Evolutionary conservation across 2,797 vertebrate genomes (phyloP).

Genomic region (Botia kubotai): DNA sequence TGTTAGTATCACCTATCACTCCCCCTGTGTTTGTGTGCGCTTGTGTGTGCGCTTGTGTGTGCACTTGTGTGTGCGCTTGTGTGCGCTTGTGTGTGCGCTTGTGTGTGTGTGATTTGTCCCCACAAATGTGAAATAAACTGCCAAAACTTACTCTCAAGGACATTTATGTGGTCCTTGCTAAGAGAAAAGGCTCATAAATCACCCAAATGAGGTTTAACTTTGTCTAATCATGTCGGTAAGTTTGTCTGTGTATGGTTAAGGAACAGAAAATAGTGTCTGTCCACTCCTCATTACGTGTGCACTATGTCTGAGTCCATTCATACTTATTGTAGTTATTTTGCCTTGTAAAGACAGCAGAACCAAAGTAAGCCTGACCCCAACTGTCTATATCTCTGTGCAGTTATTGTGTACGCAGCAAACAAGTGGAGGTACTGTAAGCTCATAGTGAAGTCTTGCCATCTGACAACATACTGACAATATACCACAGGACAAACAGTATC

Average conservation of each 20-base stretch:
- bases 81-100: too few relatives aligned
- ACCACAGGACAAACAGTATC: neutral
- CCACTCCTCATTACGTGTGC: slow-evolving; percentile 2
- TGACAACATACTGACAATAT: neutral
- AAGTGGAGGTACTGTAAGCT: neutral
- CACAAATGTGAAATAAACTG: too few relatives aligned
- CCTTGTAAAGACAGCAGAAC: slow-evolving; percentile 47
- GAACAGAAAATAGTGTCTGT: neutral
- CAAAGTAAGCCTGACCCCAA: slow-evolving; percentile 49
- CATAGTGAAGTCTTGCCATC: neutral
- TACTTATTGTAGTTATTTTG: slow-evolving; percentile 19
- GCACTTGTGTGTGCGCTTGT: too few relatives aligned
- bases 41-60: too few relatives aligned
- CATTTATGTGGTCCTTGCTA: too few relatives aligned
- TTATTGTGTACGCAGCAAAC: slow-evolving; percentile 53
- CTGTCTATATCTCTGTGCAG: slow-evolving; percentile 58
- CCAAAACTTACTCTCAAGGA: too few relatives aligned
- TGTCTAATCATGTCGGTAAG: too few relatives aligned
- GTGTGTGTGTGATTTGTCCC: too few relatives aligned
- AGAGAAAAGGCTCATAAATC: too few relatives aligned
- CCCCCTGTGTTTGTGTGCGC: neutral
- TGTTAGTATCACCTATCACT: slow-evolving; percentile 80
- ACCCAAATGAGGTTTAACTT: too few relatives aligned
- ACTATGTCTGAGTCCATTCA: slow-evolving; percentile 1
- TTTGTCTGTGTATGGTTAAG: too few relatives aligned